A percentile compares a stretch with the other conserved stretches of the same genome.
These are phyloP conservation scores for Strigamia transsilvanica DNA, from an alignment of 2,888 invertebrate genomes.

Conservation along the genomic window DNA sequence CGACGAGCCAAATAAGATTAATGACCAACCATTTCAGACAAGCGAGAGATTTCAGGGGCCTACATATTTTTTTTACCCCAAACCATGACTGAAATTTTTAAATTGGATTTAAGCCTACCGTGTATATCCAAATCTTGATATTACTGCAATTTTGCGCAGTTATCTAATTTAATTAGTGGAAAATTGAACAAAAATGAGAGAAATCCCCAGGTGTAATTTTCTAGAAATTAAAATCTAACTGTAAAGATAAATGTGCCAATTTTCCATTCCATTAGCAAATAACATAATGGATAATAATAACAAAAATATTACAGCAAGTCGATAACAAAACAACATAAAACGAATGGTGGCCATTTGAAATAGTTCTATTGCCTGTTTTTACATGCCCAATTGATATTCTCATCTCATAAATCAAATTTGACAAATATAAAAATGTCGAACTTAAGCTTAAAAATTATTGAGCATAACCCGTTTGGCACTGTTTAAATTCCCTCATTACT, in stretches of 20 bases:
- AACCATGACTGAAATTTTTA: not conserved
- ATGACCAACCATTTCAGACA: conserved; percentile 31
- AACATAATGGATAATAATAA: not conserved
- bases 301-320: not conserved
- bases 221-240: not conserved
- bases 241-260: too few species aligned
- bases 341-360: too few species aligned
- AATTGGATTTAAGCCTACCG: not conserved
- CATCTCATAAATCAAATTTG: too few species aligned
- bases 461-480: not conserved
- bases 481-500: conserved; percentile 24
- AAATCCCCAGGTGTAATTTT: not conserved
- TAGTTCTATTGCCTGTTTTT: too few species aligned
- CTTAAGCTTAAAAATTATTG: not conserved
- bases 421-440: too few species aligned
- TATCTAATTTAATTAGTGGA: not conserved
- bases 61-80: not conserved
- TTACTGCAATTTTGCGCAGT: not conserved
- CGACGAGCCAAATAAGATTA: conserved; percentile 38
- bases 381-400: too few species aligned
- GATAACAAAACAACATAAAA: not conserved
- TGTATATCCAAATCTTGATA: not conserved
- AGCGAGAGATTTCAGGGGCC: conserved; percentile 8
- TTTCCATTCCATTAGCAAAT: conserved; percentile 15
- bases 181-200: not conserved